phyloP scores from a whole-genome alignment of 2,113 vertebrate genomes.

The Alces alces region DNA sequence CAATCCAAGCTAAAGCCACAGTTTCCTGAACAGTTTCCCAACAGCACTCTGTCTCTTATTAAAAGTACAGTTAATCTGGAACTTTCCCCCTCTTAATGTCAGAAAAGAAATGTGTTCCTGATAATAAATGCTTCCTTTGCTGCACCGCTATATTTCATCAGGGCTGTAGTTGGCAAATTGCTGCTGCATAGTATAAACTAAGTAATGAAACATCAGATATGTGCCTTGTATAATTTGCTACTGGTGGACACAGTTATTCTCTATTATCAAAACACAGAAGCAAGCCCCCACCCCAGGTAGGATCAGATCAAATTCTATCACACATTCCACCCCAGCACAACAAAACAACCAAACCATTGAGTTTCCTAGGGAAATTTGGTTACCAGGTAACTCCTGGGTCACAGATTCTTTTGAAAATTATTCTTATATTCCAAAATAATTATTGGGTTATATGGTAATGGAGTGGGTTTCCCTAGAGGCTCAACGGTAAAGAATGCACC shows the following conservation, averaged over 20 bases:
- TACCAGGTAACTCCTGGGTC: not conserved
- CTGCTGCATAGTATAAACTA: not conserved
- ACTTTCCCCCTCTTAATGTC: not conserved
- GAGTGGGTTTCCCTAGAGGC: not conserved
- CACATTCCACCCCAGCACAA: not conserved
- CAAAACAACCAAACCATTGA: not conserved
- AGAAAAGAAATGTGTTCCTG: slow-evolving; percentile 35
- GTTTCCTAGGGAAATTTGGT: not conserved
- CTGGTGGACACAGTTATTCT: not conserved
- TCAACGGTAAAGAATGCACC: not conserved
- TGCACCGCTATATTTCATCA: not conserved
- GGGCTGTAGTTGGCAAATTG: not conserved
- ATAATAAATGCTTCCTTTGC: slow-evolving; percentile 26
- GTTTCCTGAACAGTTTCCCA: not conserved
- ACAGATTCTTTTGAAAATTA: not conserved
- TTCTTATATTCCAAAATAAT: not conserved
- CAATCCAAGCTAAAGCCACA: not conserved
- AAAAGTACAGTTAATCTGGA: slow-evolving; percentile 11
- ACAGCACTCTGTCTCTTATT: not conserved
- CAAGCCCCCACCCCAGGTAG: not conserved
- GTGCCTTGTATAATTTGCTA: not conserved
- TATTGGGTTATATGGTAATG: not conserved
- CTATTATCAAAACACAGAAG: not conserved
- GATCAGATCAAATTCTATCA: not conserved
- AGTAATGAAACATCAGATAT: not conserved